Conservation (phyloP, 1,140 invertebrate genomes). For the Drosophila kepulauana region DNA sequence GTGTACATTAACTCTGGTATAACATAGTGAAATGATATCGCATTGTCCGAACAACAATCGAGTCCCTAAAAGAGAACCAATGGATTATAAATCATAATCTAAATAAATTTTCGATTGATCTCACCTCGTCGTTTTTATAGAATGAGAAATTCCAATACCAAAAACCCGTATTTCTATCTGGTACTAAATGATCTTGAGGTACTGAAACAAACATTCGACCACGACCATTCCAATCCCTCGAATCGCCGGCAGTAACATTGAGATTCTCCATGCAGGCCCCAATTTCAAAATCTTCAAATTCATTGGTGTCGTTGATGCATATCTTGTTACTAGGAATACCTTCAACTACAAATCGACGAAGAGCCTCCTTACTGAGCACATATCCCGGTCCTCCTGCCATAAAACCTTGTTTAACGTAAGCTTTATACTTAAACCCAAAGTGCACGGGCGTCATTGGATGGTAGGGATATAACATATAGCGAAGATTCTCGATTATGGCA, state of each 20-base stretch:
- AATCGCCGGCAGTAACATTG: conserved; percentile 94
- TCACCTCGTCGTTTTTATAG: conserved; percentile 94
- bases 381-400: conserved; percentile 98
- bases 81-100: neutral
- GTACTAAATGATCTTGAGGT: conserved; percentile 95
- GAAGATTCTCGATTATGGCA: conserved; percentile 95
- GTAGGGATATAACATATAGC: conserved; percentile 93
- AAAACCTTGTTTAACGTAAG: conserved; percentile 95
- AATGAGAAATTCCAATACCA: conserved; percentile 99
- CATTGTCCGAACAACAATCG: conserved; percentile 97
- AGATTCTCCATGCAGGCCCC: conserved; percentile 96
- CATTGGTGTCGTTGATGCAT: conserved; percentile 89
- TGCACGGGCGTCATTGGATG: conserved; percentile 91
- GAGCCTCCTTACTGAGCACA: conserved; percentile 93
- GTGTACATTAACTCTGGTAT: conserved; percentile 97
- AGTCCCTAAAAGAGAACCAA: conserved; percentile 89
- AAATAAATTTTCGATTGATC: conserved; percentile 38
- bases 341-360: conserved; percentile 90
- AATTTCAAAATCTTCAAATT: conserved; percentile 97
- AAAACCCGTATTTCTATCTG: conserved; percentile 92
- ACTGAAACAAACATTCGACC: conserved; percentile 97
- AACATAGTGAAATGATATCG: conserved; percentile 98
- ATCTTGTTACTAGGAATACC: conserved; percentile 89
- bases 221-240: conserved; percentile 92
- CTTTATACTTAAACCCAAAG: conserved; percentile 96